A percentile compares a stretch with the other conserved stretches of the same genome.
These are phyloP conservation scores for Benthosema pterotum DNA, from an alignment of 2,797 vertebrate genomes.

Conservation along the genomic window DNA sequence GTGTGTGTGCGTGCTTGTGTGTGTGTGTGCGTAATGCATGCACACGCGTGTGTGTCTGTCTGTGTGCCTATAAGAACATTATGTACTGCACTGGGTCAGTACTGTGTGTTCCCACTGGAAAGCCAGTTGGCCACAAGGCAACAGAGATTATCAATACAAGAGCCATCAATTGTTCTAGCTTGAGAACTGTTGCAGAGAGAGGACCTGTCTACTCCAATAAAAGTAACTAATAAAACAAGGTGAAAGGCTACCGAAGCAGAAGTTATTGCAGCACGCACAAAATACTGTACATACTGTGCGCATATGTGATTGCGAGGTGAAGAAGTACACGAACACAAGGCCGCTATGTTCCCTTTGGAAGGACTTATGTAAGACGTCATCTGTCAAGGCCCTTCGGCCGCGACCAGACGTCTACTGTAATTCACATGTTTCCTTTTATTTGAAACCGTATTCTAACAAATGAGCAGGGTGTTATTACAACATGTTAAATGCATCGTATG, in stretches of 20 bases:
- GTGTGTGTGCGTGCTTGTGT: slow-evolving; percentile 19
- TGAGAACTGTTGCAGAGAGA: slow-evolving; percentile 2
- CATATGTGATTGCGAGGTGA: background rate
- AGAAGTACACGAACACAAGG: background rate
- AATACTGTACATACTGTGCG: slow-evolving; percentile 1
- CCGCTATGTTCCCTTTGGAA: background rate
- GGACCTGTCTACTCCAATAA: background rate
- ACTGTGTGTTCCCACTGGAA: slow-evolving; percentile 14
- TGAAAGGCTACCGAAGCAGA: background rate
- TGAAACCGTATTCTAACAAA: slow-evolving; percentile 8
- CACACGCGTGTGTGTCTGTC: slow-evolving; percentile 22
- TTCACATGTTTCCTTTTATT: slow-evolving; percentile 35
- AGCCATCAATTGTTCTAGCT: slow-evolving; percentile 23
- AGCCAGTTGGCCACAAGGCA: slow-evolving; percentile 7
- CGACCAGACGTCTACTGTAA: slow-evolving; percentile 9
- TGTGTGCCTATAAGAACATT: slow-evolving; percentile 33
- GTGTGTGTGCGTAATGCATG: slow-evolving; percentile 19
- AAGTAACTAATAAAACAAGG: background rate
- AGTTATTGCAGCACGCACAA: slow-evolving; percentile 5
- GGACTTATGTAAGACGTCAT: slow-evolving; percentile 9
- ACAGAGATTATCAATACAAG: slow-evolving; percentile 29
- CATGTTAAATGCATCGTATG: background rate
- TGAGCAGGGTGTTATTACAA: background rate
- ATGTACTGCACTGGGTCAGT: slow-evolving; percentile 25
- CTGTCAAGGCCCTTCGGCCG: slow-evolving; percentile 3